Conservation (phyloP, 2,888 invertebrate species). For the Tenthredo scrophulariae region DNA sequence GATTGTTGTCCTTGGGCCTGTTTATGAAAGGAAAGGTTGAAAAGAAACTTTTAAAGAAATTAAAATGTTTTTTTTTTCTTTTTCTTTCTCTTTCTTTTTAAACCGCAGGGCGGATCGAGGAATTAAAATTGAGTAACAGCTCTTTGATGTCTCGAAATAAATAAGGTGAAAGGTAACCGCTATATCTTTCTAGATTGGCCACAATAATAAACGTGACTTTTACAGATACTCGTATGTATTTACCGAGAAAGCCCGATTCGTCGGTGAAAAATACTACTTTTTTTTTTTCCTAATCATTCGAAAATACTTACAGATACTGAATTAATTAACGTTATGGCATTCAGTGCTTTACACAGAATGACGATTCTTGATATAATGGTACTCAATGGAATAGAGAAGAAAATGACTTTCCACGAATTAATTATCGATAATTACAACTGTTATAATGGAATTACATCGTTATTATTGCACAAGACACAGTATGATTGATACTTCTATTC, state of each 20-base stretch:
- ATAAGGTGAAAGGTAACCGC: background rate
- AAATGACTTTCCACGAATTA: background rate
- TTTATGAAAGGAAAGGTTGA: background rate
- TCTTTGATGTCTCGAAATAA: background rate
- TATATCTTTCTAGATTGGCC: background rate
- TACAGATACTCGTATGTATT: background rate
- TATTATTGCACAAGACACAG: background rate
- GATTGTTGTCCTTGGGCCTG: conserved; percentile 19
- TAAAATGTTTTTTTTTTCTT: background rate
- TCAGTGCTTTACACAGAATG: no score
- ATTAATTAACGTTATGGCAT: no score
- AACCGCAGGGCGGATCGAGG: background rate
- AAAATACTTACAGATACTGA: no score
- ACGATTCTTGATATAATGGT: no score
- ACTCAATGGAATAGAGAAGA: no score
- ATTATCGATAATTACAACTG: background rate
- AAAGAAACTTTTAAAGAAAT: background rate
- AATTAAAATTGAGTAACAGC: background rate
- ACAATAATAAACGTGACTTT: background rate
- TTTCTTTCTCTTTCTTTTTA: background rate
- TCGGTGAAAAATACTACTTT: no score
- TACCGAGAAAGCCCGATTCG: no score
- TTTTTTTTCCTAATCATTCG: no score
- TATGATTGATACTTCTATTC: background rate
- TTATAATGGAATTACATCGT: background rate